These are phyloP conservation scores for Heterochromis multidens DNA, from an alignment of 2,113 vertebrate species.

Conservation along the genomic window DNA sequence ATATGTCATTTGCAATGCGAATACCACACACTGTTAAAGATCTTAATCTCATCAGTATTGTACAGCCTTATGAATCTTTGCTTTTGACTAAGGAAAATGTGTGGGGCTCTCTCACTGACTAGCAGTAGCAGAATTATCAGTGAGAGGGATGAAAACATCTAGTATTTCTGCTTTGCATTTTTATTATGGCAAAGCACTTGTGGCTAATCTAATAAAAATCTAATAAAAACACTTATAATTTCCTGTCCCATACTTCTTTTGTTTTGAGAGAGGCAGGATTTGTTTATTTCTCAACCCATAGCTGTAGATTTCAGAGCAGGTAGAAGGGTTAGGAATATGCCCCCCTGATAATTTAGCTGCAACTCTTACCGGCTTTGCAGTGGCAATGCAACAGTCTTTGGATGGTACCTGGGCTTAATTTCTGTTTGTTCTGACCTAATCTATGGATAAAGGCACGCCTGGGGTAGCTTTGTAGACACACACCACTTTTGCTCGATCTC, in stretches of 20 bases:
- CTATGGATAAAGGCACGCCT: background rate
- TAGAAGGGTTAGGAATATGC: background rate
- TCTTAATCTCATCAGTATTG: slow-evolving; percentile 18
- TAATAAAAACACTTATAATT: background rate
- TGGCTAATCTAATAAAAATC: background rate
- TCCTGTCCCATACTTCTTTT: background rate
- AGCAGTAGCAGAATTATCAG: background rate
- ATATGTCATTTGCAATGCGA: slow-evolving; percentile 14
- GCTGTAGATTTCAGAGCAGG: background rate
- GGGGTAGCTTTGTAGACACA: background rate
- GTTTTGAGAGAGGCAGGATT: background rate
- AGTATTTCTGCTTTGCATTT: background rate
- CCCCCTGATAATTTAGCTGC: background rate
- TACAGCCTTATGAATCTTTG: background rate
- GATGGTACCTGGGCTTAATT: background rate
- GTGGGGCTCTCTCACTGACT: background rate
- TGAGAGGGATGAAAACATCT: background rate
- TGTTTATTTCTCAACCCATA: background rate
- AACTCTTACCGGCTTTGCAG: too few species aligned
- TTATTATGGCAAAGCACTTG: background rate
- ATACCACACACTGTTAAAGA: slow-evolving; percentile 1
- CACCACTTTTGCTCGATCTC: background rate
- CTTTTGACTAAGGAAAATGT: background rate
- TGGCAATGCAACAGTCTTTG: background rate
- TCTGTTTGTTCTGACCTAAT: background rate